Evolutionary conservation across 1,140 invertebrate genomes (phyloP), one percentile per base, ranked within the genome.

Genomic region (Brachionus rotundiformis): DNA sequence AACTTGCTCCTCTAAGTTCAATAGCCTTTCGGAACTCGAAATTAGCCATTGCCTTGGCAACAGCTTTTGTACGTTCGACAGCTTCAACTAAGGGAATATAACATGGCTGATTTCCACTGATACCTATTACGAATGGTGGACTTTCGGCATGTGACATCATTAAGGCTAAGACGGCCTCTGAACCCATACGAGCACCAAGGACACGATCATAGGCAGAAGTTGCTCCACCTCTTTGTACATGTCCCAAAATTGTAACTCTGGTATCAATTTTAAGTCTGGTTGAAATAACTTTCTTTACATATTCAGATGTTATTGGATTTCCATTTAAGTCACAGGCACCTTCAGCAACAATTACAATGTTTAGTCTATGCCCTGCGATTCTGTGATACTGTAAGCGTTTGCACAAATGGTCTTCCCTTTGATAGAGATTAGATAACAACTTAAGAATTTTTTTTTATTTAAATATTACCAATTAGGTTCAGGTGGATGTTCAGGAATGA

Each of bases 201-300:
- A 99, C 92, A 88, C 98, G 92, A 89, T 99, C 98, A 87, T 99
- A 99, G 65, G 97, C 98, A n/a, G 96, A 98, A 8, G 98, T 95
- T 86, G 93, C 95, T 41, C 98, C 98, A 85, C 98, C 98, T 84
- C 98, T 90, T 88, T 98, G 96, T 3, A 98, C 95, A 87, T 99
- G 98, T 85, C 97, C 97, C 36, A 99, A 90, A 3, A 99, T 95
- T 29, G 98, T 99, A 75, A 98, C 93, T 83, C 97, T 91, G 0
- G 96, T 97, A 87, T 99, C 98, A 87, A 98, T 96, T 83, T 98
- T 92, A 31, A 99, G 89, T 81, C 93, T 92, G 0, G 94, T 92
- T 2, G 94, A 94, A 11, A 99, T 93, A 41, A 98, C 86, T 82
- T 90, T 85, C 85, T 90, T 93, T 3, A 99, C 92, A 85, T 93